A percentile compares a stretch with the other conserved stretches of the same genome.
Conservation (phyloP, 2,888 invertebrate genomes). For the Syritta pipiens region DNA sequence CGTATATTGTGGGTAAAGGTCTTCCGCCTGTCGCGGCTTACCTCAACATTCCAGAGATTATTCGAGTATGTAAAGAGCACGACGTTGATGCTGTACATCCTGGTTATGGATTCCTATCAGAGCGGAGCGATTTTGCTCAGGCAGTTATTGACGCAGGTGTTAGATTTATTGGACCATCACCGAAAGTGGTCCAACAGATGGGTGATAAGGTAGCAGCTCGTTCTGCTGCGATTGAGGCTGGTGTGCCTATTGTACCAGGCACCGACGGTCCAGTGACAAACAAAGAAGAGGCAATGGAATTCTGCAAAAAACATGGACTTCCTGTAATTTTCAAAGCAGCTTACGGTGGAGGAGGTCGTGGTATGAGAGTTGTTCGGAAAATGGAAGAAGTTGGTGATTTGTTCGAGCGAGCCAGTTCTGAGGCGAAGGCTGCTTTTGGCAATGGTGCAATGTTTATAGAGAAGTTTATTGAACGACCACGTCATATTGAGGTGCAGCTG, state of each 20-base stretch:
- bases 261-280: constrained; percentile 95
- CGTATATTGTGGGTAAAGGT: constrained; percentile 96
- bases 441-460: constrained; percentile 99
- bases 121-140: constrained; percentile 93
- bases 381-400: constrained; percentile 94
- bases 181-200: constrained; percentile 97
- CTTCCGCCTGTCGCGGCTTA: constrained; percentile 98
- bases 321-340: constrained; percentile 99
- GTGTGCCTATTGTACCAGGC: constrained; percentile 97
- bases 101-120: constrained; percentile 79
- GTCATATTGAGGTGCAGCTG: constrained; percentile 93
- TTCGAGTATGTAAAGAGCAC: constrained; percentile 95
- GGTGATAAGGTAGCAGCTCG: constrained; percentile 99
- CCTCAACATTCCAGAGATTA: constrained; percentile 97
- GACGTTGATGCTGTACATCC: constrained; percentile 86
- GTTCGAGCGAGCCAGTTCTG: constrained; percentile 95
- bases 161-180: constrained; percentile 96
- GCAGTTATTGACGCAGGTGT: constrained; percentile 95
- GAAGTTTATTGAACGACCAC: constrained; percentile 97
- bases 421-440: constrained; percentile 97
- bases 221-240: constrained; percentile 94
- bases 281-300: constrained; percentile 91
- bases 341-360: constrained; percentile 97
- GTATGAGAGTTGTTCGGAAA: constrained; percentile 94
- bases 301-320: constrained; percentile 94